Conservation (phyloP, 2,797 vertebrate species). For the Morus bassanus region DNA sequence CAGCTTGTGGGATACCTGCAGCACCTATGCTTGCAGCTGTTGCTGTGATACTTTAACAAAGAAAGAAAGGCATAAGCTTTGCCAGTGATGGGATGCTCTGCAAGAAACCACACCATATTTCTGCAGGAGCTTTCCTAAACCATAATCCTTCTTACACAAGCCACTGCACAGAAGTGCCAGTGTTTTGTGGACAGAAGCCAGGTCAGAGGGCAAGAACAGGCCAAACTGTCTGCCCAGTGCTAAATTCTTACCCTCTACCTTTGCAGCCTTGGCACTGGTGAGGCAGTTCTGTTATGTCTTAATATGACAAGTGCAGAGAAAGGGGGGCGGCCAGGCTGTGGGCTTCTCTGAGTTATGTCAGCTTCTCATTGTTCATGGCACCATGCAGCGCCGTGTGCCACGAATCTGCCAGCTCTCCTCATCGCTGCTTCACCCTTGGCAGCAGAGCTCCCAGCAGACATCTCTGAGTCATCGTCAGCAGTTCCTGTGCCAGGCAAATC, state of each 20-base stretch:
- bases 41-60: conserved; percentile 89
- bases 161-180: background rate
- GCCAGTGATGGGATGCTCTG: background rate
- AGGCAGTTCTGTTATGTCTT: background rate
- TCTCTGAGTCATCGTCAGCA: background rate
- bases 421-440: background rate
- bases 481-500: background rate
- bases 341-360: background rate
- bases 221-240: background rate
- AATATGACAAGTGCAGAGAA: background rate
- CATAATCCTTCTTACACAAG: background rate
- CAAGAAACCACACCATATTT: background rate
- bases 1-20: conserved; percentile 95
- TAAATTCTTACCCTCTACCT: background rate
- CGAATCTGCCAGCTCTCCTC: background rate
- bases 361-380: background rate
- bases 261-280: background rate
- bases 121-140: background rate
- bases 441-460: background rate
- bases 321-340: background rate
- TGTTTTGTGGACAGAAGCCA: background rate
- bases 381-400: accelerated
- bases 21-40: conserved; percentile 97
- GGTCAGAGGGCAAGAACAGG: background rate
- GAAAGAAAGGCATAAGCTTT: background rate